These are phyloP conservation scores for Rutpela maculata DNA, from an alignment of 2,888 invertebrate species.

Conservation along the genomic window DNA sequence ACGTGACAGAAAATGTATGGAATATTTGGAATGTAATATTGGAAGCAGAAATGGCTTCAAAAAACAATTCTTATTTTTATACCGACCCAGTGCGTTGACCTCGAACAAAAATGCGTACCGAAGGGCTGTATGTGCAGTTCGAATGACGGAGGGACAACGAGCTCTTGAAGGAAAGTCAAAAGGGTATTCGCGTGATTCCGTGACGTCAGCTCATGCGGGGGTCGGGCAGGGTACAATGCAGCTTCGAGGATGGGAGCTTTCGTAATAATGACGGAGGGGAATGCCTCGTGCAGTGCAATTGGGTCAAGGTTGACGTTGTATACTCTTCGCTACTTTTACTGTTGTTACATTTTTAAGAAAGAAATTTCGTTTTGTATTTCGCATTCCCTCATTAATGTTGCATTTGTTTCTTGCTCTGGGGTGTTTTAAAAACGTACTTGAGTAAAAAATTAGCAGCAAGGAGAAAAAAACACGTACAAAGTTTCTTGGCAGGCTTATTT, in stretches of 20 bases:
- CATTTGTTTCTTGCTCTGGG: no score
- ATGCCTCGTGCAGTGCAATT: constrained; percentile 8
- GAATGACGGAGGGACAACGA: neutral
- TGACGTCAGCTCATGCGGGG: constrained; percentile 9
- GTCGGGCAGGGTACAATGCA: neutral
- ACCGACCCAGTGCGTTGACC: neutral
- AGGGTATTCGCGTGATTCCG: constrained; percentile 6
- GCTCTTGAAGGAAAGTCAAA: neutral
- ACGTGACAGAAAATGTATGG: no score
- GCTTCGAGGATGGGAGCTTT: constrained; percentile 7
- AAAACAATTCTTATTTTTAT: no score
- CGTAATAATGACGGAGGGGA: neutral
- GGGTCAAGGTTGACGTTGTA: neutral
- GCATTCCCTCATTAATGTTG: neutral
- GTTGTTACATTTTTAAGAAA: neutral
- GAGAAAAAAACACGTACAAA: no score
- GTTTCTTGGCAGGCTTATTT: no score
- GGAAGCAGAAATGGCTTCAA: no score
- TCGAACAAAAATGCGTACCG: neutral
- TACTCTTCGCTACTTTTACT: constrained; percentile 2
- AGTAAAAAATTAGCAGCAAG: no score
- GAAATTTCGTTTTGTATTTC: neutral
- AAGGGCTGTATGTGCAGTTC: neutral
- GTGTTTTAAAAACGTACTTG: no score
- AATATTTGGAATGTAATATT: no score